A percentile compares a stretch with the other conserved stretches of the same genome.
Evolutionary conservation across 2,888 invertebrate genomes (phyloP).

Genomic region (Halictus quadricinctus): DNA sequence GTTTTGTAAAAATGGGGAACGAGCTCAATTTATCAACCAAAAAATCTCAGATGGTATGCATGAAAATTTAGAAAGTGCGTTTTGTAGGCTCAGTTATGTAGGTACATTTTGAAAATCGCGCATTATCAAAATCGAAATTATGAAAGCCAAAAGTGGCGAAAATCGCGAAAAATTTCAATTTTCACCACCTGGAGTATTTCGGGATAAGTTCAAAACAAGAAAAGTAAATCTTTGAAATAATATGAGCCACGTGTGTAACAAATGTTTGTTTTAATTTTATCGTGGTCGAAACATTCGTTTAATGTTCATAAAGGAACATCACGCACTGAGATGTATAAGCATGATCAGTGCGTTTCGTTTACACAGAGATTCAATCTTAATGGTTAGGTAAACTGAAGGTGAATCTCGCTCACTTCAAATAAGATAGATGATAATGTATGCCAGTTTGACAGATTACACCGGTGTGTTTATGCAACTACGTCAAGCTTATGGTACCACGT

Average conservation of each 20-base stretch:
- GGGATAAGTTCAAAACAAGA: neutral
- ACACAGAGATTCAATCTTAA: constrained; percentile 2
- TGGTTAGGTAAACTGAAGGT: neutral
- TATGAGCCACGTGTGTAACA: neutral
- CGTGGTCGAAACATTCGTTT: neutral
- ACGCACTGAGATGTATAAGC: neutral
- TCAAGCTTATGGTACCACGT: neutral
- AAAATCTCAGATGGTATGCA: no score
- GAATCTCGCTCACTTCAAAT: constrained; percentile 4
- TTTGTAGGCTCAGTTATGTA: no score
- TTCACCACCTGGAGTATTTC: no score
- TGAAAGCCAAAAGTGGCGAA: no score
- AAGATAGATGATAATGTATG: constrained; percentile 4
- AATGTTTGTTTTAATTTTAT: neutral
- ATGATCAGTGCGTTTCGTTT: constrained; percentile 1
- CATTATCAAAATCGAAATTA: no score
- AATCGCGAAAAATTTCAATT: neutral
- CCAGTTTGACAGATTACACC: neutral
- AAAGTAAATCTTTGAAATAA: neutral
- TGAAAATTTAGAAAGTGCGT: no score
- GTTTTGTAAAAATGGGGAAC: no score
- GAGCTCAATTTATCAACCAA: no score
- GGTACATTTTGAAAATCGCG: no score
- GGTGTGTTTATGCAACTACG: neutral
- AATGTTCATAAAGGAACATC: neutral